Evolutionary conservation across 2,888 invertebrate species (phyloP).

Genomic region (Clitarchus hookeri): DNA sequence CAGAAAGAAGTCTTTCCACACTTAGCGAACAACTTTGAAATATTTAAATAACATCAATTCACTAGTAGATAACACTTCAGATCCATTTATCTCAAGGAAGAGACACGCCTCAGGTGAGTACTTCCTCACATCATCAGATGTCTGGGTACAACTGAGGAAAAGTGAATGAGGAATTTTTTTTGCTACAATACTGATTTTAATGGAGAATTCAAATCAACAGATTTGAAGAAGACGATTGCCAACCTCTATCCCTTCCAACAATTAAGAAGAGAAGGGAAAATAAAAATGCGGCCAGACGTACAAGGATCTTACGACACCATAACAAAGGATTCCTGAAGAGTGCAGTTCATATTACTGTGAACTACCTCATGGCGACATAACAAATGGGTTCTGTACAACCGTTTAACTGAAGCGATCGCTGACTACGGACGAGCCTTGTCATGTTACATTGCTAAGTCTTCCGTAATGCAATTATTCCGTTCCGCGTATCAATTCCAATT

Average conservation of each 20-base stretch:
- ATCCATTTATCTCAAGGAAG: conserved; percentile 18
- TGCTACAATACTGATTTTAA: conserved; percentile 20
- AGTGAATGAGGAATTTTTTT: background rate
- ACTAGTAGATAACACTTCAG: background rate
- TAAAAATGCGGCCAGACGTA: background rate
- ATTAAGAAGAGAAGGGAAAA: conserved; percentile 21
- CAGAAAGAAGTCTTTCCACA: background rate
- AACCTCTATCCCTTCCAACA: conserved; percentile 16
- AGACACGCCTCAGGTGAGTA: background rate
- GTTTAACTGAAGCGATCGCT: too few relatives aligned
- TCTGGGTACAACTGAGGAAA: background rate
- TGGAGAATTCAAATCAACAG: conserved; percentile 5
- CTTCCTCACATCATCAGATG: conserved; percentile 4
- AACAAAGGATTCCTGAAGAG: conserved; percentile 15
- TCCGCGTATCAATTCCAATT: too few relatives aligned
- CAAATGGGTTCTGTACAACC: background rate
- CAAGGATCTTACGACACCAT: background rate
- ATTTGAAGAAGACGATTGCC: background rate
- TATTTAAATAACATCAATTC: background rate
- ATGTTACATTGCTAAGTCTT: too few relatives aligned
- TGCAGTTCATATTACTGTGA: background rate
- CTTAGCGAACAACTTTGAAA: background rate
- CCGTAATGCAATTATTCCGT: too few relatives aligned
- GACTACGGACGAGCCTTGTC: too few relatives aligned
- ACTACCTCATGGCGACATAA: background rate